phyloP scores from a whole-genome alignment of 2,797 vertebrate genomes.

The Phalanger gymnotis region DNA sequence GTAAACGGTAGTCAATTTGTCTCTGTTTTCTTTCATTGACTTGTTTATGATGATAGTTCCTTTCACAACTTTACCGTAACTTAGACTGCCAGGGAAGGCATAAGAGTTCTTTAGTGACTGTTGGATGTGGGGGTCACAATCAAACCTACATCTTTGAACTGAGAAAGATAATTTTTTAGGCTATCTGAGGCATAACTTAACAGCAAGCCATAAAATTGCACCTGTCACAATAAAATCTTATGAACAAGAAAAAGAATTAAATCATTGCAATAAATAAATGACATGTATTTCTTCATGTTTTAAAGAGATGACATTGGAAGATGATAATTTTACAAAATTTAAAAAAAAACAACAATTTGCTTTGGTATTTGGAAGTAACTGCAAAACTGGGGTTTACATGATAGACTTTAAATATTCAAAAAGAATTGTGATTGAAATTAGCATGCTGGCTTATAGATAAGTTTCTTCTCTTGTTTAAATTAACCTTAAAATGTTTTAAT shows the following conservation, averaged over 20 bases:
- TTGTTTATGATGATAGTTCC: conserved; percentile 55
- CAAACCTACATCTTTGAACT: conserved; percentile 52
- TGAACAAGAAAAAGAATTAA: conserved; percentile 62
- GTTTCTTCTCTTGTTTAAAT: conserved; percentile 70
- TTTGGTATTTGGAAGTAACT: conserved; percentile 35
- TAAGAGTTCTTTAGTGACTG: conserved; percentile 16
- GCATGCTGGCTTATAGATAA: conserved; percentile 53
- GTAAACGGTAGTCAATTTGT: conserved; percentile 74
- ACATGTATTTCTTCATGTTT: conserved; percentile 45
- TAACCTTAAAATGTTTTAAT: conserved; percentile 55
- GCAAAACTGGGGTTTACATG: conserved; percentile 50
- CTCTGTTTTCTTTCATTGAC: conserved; percentile 74
- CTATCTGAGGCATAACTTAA: conserved; percentile 38
- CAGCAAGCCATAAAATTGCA: conserved; percentile 61
- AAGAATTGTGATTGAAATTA: conserved; percentile 63
- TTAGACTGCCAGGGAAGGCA: conserved; percentile 64
- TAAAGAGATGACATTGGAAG: neutral
- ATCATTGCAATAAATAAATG: conserved; percentile 55
- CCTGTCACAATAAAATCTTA: conserved; percentile 68
- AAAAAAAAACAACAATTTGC: conserved; percentile 24
- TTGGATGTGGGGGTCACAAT: conserved; percentile 19
- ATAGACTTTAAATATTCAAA: conserved; percentile 66
- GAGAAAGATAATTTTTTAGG: conserved; percentile 60
- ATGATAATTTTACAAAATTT: conserved; percentile 37
- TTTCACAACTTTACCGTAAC: conserved; percentile 59